Base-by-base conservation (phyloP, 2,797 vertebrate species). In the Otolemur crassicaudatus region DNA sequence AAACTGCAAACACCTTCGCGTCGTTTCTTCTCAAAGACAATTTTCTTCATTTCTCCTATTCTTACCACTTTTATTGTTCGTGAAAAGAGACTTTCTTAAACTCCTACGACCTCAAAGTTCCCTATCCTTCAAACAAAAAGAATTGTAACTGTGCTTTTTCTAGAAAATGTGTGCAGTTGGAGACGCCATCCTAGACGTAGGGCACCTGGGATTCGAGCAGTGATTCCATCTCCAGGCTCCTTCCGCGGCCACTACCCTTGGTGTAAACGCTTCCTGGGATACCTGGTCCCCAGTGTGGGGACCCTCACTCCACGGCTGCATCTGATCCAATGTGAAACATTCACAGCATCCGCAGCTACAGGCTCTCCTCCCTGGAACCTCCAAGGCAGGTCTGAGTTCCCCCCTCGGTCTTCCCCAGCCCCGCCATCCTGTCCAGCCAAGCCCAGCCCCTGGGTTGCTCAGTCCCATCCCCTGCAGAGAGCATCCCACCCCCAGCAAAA, bases 401-500 rank as follows among this genome's bases (percentile, higher is more conserved):
- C 34, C 43, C 29, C 11, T 1, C 37, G 0, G 0, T 1, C 19
- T 5, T 8, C 16, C 16, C 31, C 61, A 37, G 20, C 1, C 61
- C 37, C 1, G 1, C 25, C 4, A 40, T 43, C 31, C 60, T 0
- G 8, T 5, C 12, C 58, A 40, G 23, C 40, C 37, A 3, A 9
- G n/a, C 56, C 12, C 29, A 19, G 70, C 25, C 17, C 43, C 34
- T 12, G 12, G 61, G 34, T 34, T 60, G 49, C 79, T 5, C 0
- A 31, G 19, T 29, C 65, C 46, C 16, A 10, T 12, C 34, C 22
- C 11, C 46, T 3, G 3, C 79, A 20, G 20, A 37, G 19, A 40
- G 70, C 34, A 40, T 23, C 65, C 56, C 63, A 14, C 13, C 67
- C 12, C 46, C 12, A 3, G 10, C 63, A 25, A 11, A 11, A 40